Conservation (phyloP, 2,797 vertebrate species). For the Pseudopleuronectes americanus region DNA sequence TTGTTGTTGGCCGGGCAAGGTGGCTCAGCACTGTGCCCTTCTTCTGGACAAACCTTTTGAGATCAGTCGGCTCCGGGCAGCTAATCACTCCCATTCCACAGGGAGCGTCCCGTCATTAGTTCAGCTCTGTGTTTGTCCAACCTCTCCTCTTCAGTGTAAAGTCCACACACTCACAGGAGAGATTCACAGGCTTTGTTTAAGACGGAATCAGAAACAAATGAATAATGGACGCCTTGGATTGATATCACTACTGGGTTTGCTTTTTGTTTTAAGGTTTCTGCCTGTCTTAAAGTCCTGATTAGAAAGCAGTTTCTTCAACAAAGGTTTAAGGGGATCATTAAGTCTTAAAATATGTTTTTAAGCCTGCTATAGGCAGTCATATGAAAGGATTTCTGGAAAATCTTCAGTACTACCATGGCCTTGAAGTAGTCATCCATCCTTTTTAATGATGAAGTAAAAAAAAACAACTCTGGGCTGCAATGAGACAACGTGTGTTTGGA, state of each 20-base stretch:
- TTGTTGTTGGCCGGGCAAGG: conserved; percentile 66
- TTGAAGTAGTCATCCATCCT: too few relatives aligned
- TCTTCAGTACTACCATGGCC: too few relatives aligned
- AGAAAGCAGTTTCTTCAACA: background rate
- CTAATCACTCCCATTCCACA: conserved; percentile 59
- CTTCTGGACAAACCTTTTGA: conserved; percentile 66
- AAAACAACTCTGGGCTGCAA: background rate
- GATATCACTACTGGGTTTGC: conserved; percentile 17
- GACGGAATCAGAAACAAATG: conserved; percentile 40
- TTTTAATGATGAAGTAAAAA: too few relatives aligned
- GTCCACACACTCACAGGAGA: conserved; percentile 33
- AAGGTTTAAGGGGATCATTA: too few relatives aligned
- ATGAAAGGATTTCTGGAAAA: too few relatives aligned
- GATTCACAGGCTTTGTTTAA: conserved; percentile 48
- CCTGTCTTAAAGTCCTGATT: background rate
- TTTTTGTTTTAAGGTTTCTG: background rate
- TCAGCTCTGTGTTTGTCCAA: conserved; percentile 54
- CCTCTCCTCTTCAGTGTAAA: conserved; percentile 29
- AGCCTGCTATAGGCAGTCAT: too few relatives aligned
- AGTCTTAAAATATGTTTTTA: too few relatives aligned
- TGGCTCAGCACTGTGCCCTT: conserved; percentile 47
- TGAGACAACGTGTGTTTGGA: too few relatives aligned
- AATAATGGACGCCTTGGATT: conserved; percentile 34
- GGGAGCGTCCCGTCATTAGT: conserved; percentile 45
- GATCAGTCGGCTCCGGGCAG: conserved; percentile 44